Evolutionary conservation across 2,113 vertebrate species (phyloP).

Genomic region (Otus sunia): DNA sequence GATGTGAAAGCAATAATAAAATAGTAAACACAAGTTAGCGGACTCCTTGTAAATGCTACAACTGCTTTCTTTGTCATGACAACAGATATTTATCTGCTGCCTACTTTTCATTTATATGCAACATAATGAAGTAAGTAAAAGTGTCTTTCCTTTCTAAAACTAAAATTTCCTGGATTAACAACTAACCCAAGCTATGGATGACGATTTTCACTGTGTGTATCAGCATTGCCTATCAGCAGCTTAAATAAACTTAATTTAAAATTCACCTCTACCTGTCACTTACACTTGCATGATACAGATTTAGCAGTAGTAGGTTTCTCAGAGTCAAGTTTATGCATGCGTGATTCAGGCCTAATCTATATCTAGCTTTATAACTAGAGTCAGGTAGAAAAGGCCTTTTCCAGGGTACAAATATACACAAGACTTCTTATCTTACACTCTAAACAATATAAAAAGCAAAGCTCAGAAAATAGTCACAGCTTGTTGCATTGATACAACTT

Average conservation of each 20-base stretch:
- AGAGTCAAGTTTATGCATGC: not conserved
- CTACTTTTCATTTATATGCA: constrained; percentile 35
- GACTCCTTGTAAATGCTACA: constrained; percentile 29
- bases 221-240: not conserved
- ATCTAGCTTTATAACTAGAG: not conserved
- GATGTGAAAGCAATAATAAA: constrained; percentile 55
- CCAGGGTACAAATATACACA: not conserved
- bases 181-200: not conserved
- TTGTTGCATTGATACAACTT: not conserved
- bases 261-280: not conserved
- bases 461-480: not conserved
- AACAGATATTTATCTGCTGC: constrained; percentile 50
- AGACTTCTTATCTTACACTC: not conserved
- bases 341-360: not conserved
- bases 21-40: constrained; percentile 46
- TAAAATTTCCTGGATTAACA: not conserved
- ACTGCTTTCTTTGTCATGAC: constrained; percentile 45
- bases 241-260: not conserved
- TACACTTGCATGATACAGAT: not conserved
- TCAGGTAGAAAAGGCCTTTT: not conserved
- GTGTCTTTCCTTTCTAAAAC: not conserved
- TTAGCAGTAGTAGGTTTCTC: not conserved
- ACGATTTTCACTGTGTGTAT: not conserved
- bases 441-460: not conserved
- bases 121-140: constrained; percentile 3